A percentile compares a stretch with the other conserved stretches of the same genome.
Conservation (phyloP, 2,797 vertebrate genomes). For the Potorous gilbertii region DNA sequence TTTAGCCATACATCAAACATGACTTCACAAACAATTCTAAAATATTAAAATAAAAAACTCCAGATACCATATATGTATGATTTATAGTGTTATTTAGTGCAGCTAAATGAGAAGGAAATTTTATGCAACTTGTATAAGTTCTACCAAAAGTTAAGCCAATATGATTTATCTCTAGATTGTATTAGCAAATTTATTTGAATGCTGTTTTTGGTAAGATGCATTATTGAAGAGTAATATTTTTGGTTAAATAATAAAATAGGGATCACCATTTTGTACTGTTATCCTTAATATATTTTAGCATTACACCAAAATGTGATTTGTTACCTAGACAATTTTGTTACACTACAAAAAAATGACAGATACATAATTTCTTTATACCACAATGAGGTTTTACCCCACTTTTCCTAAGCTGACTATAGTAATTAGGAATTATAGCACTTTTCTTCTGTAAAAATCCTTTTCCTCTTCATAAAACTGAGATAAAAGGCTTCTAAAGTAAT, state of each 20-base stretch:
- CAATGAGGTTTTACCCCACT: slow-evolving; percentile 38
- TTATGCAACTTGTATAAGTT: slow-evolving; percentile 61
- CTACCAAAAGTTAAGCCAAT: slow-evolving; percentile 31
- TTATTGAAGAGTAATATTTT: slow-evolving; percentile 50
- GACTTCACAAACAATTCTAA: slow-evolving; percentile 49
- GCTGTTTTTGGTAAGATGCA: slow-evolving; percentile 30
- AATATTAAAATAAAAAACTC: slow-evolving; percentile 33
- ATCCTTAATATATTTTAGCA: slow-evolving; percentile 24
- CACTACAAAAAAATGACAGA: slow-evolving; percentile 74
- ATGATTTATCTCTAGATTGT: slow-evolving; percentile 23
- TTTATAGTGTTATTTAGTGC: slow-evolving; percentile 22
- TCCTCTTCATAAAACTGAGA: slow-evolving; percentile 72
- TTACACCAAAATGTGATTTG: not conserved
- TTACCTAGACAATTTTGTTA: slow-evolving; percentile 41
- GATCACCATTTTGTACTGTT: slow-evolving; percentile 41
- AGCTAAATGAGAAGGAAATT: slow-evolving; percentile 40
- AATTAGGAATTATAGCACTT: slow-evolving; percentile 48
- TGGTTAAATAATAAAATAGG: slow-evolving; percentile 67
- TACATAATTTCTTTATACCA: slow-evolving; percentile 72
- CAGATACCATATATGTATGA: not conserved
- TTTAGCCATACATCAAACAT: slow-evolving; percentile 56
- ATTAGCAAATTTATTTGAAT: slow-evolving; percentile 34
- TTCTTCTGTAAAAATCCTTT: slow-evolving; percentile 69
- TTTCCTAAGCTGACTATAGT: slow-evolving; percentile 53
- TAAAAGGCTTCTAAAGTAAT: slow-evolving; percentile 54